phyloP scores from a whole-genome alignment of 2,797 vertebrate species.

The Gymnoscopelus microlampas region DNA sequence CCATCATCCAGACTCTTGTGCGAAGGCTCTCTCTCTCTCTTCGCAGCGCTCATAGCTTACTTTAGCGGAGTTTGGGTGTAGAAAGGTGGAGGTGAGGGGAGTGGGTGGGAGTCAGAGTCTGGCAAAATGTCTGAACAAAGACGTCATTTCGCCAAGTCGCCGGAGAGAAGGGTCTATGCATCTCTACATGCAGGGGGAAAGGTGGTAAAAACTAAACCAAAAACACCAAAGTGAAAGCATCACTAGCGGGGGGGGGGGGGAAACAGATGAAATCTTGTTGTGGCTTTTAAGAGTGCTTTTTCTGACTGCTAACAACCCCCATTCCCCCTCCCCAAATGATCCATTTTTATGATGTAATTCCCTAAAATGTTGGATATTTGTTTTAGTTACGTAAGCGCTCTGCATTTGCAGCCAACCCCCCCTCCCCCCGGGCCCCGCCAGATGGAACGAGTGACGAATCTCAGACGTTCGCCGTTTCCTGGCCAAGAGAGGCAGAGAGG shows the following conservation, averaged over 20 bases:
- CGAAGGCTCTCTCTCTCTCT: slow-evolving; percentile 31
- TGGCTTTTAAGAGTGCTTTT: slow-evolving; percentile 3
- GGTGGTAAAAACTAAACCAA: neutral
- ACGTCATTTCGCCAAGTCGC: slow-evolving; percentile 55
- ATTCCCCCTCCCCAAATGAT: slow-evolving; percentile 38
- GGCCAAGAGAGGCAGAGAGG: slow-evolving; percentile 44
- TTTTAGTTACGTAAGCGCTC: slow-evolving; percentile 78
- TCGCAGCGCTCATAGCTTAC: slow-evolving; percentile 40
- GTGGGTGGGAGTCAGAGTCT: neutral
- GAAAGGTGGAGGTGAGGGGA: slow-evolving; percentile 28
- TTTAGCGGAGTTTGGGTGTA: slow-evolving; percentile 56
- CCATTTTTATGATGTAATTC: slow-evolving; percentile 71
- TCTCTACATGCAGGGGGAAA: slow-evolving; percentile 33
- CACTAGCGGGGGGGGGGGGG: neutral
- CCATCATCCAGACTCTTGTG: slow-evolving; percentile 71
- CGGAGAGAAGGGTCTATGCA: slow-evolving; percentile 30
- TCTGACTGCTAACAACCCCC: slow-evolving; percentile 27
- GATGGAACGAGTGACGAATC: slow-evolving; percentile 78
- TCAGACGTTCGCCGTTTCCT: slow-evolving; percentile 69
- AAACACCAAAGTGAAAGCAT: neutral
- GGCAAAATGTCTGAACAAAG: slow-evolving; percentile 54
- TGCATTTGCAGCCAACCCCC: slow-evolving; percentile 28
- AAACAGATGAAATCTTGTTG: slow-evolving; percentile 13
- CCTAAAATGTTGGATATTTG: slow-evolving; percentile 74
- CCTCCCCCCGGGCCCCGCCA: slow-evolving; percentile 65